phyloP scores from a whole-genome alignment of 2,888 invertebrate species.

The Amphipoea lucens region DNA sequence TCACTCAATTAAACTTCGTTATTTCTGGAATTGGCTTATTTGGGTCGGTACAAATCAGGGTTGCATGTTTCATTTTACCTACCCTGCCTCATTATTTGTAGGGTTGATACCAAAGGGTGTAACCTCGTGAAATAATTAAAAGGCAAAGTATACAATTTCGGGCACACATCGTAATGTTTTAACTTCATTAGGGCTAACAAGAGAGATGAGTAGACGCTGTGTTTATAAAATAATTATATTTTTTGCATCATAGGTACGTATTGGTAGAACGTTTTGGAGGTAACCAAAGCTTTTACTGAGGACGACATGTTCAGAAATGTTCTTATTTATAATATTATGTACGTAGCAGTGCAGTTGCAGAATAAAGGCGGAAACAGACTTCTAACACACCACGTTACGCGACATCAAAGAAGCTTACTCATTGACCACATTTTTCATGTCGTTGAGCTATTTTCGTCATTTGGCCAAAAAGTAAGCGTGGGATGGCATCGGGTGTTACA shows the following conservation, averaged over 20 bases:
- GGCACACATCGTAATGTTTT: slow-evolving; percentile 46
- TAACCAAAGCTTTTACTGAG: background rate
- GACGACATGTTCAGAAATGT: background rate
- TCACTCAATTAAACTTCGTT: background rate
- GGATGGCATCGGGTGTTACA: too few species aligned
- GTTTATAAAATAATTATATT: slow-evolving; percentile 3
- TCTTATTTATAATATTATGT: background rate
- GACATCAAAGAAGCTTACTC: too few species aligned
- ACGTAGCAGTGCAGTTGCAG: background rate
- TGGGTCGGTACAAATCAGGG: slow-evolving; percentile 12
- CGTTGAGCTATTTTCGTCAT: too few species aligned
- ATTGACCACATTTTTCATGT: too few species aligned
- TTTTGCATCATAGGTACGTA: slow-evolving; percentile 14
- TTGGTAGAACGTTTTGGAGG: slow-evolving; percentile 7
- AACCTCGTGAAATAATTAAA: slow-evolving; percentile 49
- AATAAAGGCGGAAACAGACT: too few species aligned
- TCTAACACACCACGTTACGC: too few species aligned
- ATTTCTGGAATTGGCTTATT: slow-evolving; percentile 10
- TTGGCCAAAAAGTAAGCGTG: too few species aligned
- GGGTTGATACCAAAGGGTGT: slow-evolving; percentile 36
- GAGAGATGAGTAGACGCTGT: slow-evolving; percentile 17
- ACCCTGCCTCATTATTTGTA: slow-evolving; percentile 40
- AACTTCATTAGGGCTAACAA: slow-evolving; percentile 53
- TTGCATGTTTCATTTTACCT: slow-evolving; percentile 56
- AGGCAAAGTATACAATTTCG: slow-evolving; percentile 55